Percentiles rank a stretch among this genome's conserved stretches.
These are phyloP conservation scores for Drosophila mojavensis DNA, from an alignment of 1,140 invertebrate genomes.

Conservation along the genomic window DNA sequence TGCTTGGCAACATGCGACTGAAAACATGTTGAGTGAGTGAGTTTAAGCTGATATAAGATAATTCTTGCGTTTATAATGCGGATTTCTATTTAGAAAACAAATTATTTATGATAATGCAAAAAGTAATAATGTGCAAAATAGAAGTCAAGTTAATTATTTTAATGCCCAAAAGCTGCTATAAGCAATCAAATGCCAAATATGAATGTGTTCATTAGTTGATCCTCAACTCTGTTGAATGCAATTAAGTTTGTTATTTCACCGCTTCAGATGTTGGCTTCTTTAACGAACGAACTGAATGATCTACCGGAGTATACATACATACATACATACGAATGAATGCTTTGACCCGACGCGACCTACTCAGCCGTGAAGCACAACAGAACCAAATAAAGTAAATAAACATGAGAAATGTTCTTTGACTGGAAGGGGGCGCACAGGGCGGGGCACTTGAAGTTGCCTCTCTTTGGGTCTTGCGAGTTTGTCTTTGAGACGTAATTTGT, in stretches of 20 bases:
- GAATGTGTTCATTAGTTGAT: constrained; percentile 3
- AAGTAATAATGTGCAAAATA: too few relatives aligned
- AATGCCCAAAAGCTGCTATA: background rate
- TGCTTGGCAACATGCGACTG: constrained; percentile 47
- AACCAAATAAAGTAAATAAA: constrained; percentile 37
- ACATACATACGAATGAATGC: constrained; percentile 6
- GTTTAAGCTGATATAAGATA: background rate
- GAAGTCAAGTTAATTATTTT: too few relatives aligned
- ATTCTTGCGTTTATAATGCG: background rate
- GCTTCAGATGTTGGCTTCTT: constrained; percentile 10
- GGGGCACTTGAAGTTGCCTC: background rate
- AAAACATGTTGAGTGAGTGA: constrained; percentile 23
- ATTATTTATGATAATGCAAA: background rate
- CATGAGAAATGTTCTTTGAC: constrained; percentile 22
- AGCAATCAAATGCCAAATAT: background rate
- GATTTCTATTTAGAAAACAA: background rate
- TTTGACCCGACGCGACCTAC: constrained; percentile 52
- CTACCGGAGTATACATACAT: constrained; percentile 5
- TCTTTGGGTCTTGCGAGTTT: constrained; percentile 8
- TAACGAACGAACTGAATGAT: constrained; percentile 38
- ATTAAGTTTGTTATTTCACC: constrained; percentile 11
- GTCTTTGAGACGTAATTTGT: constrained; percentile 52
- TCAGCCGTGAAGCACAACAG: constrained; percentile 56
- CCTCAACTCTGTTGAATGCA: constrained; percentile 7
- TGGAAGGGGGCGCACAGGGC: constrained; percentile 9